These are phyloP conservation scores for Phaedon cochleariae DNA, from an alignment of 2,888 invertebrate genomes.

Conservation along the genomic window DNA sequence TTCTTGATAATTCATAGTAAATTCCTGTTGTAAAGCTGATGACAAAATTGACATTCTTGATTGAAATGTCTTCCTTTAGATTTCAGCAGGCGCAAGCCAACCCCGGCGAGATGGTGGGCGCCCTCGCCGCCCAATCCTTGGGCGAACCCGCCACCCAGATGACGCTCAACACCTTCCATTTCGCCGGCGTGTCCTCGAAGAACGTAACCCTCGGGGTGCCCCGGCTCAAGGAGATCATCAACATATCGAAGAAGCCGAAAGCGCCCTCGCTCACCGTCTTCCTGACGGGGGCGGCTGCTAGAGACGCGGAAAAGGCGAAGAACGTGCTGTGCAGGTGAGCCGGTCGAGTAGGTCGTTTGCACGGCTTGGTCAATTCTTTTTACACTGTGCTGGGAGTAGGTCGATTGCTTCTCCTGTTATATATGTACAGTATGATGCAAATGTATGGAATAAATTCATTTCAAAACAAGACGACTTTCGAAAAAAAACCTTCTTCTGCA, in stretches of 20 bases:
- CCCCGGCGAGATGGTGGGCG: conserved; percentile 99
- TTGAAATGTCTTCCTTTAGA: not conserved
- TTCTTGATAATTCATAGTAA: too few relatives aligned
- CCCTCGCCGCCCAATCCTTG: conserved; percentile 96
- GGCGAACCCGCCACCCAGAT: conserved; percentile 99
- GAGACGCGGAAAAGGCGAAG: conserved; percentile 99
- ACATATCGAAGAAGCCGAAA: conserved; percentile 98
- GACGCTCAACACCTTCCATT: conserved; percentile 99
- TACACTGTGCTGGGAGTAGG: too few relatives aligned
- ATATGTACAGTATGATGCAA: too few relatives aligned
- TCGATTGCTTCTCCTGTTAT: too few relatives aligned
- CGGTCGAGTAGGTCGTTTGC: not conserved
- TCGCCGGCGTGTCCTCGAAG: conserved; percentile 99
- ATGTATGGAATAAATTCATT: too few relatives aligned
- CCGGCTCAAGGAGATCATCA: conserved; percentile 96
- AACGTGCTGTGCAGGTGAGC: conserved; percentile 88
- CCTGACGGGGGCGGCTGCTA: conserved; percentile 94
- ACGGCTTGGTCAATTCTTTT: too few relatives aligned
- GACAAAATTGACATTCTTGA: too few relatives aligned
- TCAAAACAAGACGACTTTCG: too few relatives aligned
- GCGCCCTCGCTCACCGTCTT: conserved; percentile 99
- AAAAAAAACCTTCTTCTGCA: too few relatives aligned
- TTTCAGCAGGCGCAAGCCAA: conserved; percentile 94
- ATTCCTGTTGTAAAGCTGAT: too few relatives aligned
- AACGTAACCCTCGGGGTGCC: conserved; percentile 99